These are phyloP conservation scores for Ectemnius lituratus DNA, from an alignment of 2,888 invertebrate species.

Conservation along the genomic window DNA sequence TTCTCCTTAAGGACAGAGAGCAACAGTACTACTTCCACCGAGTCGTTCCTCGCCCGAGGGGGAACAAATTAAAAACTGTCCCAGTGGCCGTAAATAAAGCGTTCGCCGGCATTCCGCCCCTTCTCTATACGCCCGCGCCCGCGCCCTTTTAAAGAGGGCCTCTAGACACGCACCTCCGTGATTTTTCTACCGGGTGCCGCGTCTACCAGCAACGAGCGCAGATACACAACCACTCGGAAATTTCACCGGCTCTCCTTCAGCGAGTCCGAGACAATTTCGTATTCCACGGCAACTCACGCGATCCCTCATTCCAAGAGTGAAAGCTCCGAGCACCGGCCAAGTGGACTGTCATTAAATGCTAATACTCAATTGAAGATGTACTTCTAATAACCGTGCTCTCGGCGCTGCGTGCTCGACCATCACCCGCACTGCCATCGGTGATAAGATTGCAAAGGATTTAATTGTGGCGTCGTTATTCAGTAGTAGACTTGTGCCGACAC, in stretches of 20 bases:
- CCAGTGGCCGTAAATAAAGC: conserved; percentile 77
- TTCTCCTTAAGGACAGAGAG: conserved; percentile 71
- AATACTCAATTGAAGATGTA: too few species aligned
- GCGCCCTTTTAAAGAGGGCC: conserved; percentile 65
- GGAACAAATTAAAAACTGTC: conserved; percentile 78
- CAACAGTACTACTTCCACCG: conserved; percentile 41
- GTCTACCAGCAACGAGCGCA: not conserved
- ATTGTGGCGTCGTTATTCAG: not conserved
- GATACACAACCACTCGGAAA: not conserved
- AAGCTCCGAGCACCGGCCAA: too few species aligned
- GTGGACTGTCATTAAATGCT: too few species aligned
- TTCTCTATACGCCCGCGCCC: conserved; percentile 64
- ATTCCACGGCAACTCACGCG: too few species aligned
- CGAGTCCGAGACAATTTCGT: too few species aligned
- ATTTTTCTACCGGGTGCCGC: conserved; percentile 70
- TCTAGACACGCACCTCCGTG: conserved; percentile 73
- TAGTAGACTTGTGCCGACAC: too few species aligned
- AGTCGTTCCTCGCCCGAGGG: conserved; percentile 63
- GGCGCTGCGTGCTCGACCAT: not conserved
- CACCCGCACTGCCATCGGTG: not conserved
- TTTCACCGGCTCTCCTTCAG: too few species aligned
- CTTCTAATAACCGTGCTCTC: too few species aligned
- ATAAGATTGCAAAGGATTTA: not conserved
- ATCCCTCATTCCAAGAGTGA: too few species aligned
- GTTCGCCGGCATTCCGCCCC: conserved; percentile 74